Evolutionary conservation across 2,113 vertebrate genomes (phyloP), one percentile per base, ranked within the genome.

Genomic region (Hassar affinis): DNA sequence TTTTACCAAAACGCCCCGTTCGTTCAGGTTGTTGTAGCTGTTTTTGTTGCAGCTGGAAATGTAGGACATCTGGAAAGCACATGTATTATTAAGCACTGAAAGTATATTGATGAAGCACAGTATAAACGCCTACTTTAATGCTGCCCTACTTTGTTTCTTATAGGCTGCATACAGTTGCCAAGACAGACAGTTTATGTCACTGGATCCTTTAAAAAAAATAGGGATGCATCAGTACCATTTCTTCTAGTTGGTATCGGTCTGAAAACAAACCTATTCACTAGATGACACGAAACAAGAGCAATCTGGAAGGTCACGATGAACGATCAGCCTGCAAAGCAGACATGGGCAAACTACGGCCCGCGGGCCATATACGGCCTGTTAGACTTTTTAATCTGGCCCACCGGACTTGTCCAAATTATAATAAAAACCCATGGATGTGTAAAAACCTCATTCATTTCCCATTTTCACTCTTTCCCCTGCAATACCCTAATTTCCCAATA

Each of bases 21-120:
- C 35, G 25, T 81, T 83, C 68, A 72, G 49, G 51, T 88, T 88
- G 61, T 20, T 56, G 15, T 71, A 20, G 8, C 33, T 71, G 4
- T 71, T 74, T n/a, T 38, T 61, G 81, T 85, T 79, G 54, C 75
- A 52, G 86, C 79, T 86, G 88, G 87, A 87, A 84, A 87, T 83
- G 85, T 82, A 89, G 75, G 86, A 90, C 84, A 88, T 82, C 88
- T 87, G 72, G 83, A 86, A 91, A 92, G 87, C 89, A 89, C 85
- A 89, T 77, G 47, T 86, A 74, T 82, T 88, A 86, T 87, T 86
- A 85, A 87, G 52, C 69, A 35, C 38, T 86, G 74, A 79, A 66
- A 85, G n/a, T 68, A 47, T 66, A 87, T 82, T 83, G 85, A 69
- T 84, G 82, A 90, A 90, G 89, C 89, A 90, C 88, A 89, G 88